Conservation (phyloP, 2,113 vertebrate species). For the Castor canadensis region DNA sequence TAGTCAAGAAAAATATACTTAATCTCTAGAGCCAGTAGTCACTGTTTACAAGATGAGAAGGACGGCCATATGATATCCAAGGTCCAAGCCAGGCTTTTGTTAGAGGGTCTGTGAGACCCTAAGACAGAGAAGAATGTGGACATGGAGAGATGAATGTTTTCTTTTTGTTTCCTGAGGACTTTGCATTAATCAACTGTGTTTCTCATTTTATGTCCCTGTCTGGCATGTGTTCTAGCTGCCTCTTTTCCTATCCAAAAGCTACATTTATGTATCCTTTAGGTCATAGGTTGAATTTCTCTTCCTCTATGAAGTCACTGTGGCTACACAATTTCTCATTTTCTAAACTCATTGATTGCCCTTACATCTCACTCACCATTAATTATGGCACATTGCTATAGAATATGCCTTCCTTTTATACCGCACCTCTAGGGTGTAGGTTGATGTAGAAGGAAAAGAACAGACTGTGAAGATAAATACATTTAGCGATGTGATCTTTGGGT, state of each 20-base stretch:
- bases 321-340: background rate
- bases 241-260: background rate
- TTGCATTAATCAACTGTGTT: background rate
- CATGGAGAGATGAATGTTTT: background rate
- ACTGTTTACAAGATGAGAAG: background rate
- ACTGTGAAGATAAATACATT: background rate
- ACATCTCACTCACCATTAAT: background rate
- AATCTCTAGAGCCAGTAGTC: background rate
- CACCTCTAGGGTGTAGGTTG: background rate
- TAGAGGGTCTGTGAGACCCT: background rate
- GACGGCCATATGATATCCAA: background rate
- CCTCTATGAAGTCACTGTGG: background rate
- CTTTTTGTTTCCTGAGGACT: background rate
- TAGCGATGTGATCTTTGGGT: background rate
- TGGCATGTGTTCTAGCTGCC: background rate
- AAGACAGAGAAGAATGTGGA: background rate
- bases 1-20: constrained; percentile 25
- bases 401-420: background rate
- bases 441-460: background rate
- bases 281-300: background rate
- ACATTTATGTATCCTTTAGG: background rate
- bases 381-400: background rate
- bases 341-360: background rate
- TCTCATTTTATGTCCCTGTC: background rate
- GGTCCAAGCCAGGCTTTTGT: background rate